Evolutionary conservation across 2,797 vertebrate species (phyloP), one percentile per base, ranked within the genome.

Genomic region (Lagorchestes hirsutus): DNA sequence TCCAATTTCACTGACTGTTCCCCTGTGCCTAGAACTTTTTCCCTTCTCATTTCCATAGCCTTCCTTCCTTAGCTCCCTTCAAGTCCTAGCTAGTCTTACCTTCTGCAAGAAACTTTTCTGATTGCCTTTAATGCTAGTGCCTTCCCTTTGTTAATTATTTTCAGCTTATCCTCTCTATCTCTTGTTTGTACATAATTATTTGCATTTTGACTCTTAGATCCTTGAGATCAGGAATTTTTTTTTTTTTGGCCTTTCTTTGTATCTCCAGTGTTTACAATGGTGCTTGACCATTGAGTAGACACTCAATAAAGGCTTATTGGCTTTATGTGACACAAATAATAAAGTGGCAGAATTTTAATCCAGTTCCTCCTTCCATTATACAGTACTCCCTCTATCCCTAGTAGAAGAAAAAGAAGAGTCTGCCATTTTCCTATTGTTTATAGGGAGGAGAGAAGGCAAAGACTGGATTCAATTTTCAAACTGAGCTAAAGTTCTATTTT

Each of bases 391-490:
- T 91, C 34, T 96, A 55, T 55, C 12, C 29, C 96, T 93, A 91
- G 11, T 94, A 52, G 96, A 96, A 87, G 87, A 59, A 91, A 93
- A 95, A 90, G 6, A 92, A 93, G 67, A 3, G 4, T 91, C 0
- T 8, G 59, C 82, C 24, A 6, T 93, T 95, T 95, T 96, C 13
- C 24, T 95, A 94, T 74, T 90, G 52, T 90, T 16, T 95, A 5
- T 31, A 28, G 55, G 55, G 14, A 90, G 92, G 62, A 96, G 90
- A 96, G 90, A 94, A 67, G 6, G 91, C 55, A 55, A 94, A 94
- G 59, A 91, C 5, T 28, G 4, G 90, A 90, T 82, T 95, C 90
- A 94, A 91, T 24, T 46, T 90, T 31, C 11, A 27, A 93, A 11
- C n/a, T 5, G 74, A 34, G 24, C 0, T 28, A 34, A 90, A 54